Percentiles rank a stretch among this genome's conserved stretches.
These are phyloP conservation scores for Pinna nobilis DNA, from an alignment of 1,140 invertebrate species.

Conservation along the genomic window DNA sequence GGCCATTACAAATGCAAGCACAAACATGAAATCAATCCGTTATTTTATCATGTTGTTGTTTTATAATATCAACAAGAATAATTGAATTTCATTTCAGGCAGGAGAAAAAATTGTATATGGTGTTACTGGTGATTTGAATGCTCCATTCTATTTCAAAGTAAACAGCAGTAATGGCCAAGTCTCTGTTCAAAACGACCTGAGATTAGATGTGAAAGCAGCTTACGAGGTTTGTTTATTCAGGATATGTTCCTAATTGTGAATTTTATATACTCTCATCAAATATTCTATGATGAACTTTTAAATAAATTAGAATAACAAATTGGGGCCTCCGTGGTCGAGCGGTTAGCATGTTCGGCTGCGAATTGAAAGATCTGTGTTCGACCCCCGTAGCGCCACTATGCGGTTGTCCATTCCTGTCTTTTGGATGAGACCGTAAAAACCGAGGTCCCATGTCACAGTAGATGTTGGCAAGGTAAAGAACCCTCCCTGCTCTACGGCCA, in stretches of 20 bases:
- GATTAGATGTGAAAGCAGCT: constrained; percentile 23
- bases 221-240: constrained; percentile 20
- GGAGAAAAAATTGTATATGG: constrained; percentile 53
- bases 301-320: too few relatives aligned
- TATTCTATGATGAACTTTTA: too few relatives aligned
- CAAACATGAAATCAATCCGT: too few relatives aligned
- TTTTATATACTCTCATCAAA: neutral
- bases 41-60: neutral
- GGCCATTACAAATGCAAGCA: too few relatives aligned
- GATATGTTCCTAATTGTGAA: neutral
- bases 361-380: too few relatives aligned
- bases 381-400: constrained; percentile 38
- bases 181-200: constrained; percentile 24
- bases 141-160: constrained; percentile 53
- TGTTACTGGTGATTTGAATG: constrained; percentile 52
- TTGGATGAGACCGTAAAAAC: too few relatives aligned
- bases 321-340: too few relatives aligned
- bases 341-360: too few relatives aligned
- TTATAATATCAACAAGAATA: neutral
- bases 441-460: too few relatives aligned
- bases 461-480: too few relatives aligned
- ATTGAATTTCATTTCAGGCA: neutral
- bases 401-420: too few relatives aligned
- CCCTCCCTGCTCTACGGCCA: too few relatives aligned
- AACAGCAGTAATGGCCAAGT: constrained; percentile 42